Base-by-base conservation (phyloP, 2,888 invertebrate genomes). In the Hemithea aestivaria region DNA sequence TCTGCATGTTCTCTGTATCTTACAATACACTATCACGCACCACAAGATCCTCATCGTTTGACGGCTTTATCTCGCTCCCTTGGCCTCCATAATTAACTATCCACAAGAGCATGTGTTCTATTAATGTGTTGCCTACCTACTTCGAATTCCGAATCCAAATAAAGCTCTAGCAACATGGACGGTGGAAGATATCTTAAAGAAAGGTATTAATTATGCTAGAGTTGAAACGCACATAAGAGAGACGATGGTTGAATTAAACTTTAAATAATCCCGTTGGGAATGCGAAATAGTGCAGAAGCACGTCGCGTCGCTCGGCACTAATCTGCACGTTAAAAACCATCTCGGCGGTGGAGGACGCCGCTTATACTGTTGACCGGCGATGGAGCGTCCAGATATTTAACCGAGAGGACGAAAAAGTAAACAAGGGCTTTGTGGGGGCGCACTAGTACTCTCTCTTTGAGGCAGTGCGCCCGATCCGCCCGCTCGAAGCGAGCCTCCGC, bases 361-460 rank as follows among this genome's bases (percentile, higher is more conserved):
- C 66, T 72, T 71, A 70, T 70, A 59, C 66, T 70, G 69, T 73
- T 71, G 72, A 66, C 70, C 65, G 62, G 67, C 70, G 69, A 73
- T 73, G 63, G 62, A 73, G 54, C 66, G 66, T 65, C 60, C 67
- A 68, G 73, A 75, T 74, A 73, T 73, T 73, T 70, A 71, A 69
- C 68, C 58, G 65, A 53, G 60, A 62, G 59, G 57, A 66, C 57
- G 60, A 63, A 73, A 73, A 70, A 71, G 71, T 68, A 73, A 73
- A 73, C 72, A 73, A 59, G 58, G 62, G 61, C 66, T 73, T 68
- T 73, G 65, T 58, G 52, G 56, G 55, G 45, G 47, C 35, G 54
- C 48, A 51, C 45, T 49, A 47, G 52, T 51, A 53, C 53, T 40
- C 50, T 42, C 53, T 51, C 55, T 52, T 57, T 51, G 55, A 51